Evolutionary conservation across 92 coral and sea anemone genomes (phyloP), one percentile per base, ranked within the genome.

Genomic region (Bergia puertoricense): DNA sequence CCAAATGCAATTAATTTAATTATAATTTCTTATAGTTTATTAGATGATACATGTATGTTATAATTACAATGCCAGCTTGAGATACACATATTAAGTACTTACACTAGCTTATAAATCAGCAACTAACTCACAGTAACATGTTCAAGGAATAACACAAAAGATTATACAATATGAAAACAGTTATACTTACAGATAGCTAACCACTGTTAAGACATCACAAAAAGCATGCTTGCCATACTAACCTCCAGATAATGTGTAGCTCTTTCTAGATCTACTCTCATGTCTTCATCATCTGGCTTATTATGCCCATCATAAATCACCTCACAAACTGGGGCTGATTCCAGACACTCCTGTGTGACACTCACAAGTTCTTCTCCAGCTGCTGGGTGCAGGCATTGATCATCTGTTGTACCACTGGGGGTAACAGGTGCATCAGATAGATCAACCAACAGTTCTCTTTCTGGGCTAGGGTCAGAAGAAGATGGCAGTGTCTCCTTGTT

Each of bases 181-280:
- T 30, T 30, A 30, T 30, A 30, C 30, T 30, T 30, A 30, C 30
- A 11, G 3, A 44, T n/a, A 5, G 45, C 87, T 66, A n/a, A 84
- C 87, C 66, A 45, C 74, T 84, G 79, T 84, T 36, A 84, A 74
- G 66, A 84, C 87, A 30, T 84, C 79, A 71, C 87, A 67, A 71
- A 84, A 84, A 48, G 87, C 87, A 30, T 82, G 30, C 86, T 84
- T 48, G 30, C 74, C 87, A 84, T 84, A 68, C 78, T 71, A 46
- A 48, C 39, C 22, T 84, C 62, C 79, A 84, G 48, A 50, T 62
- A 66, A 6, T 39, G 39, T 18, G n/a, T 4, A 22, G 44, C 51
- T 16, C 22, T 51, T 41, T 22, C 46, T 37, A 2, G 30, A 30
- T 30, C 30, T 39, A 38, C 73, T 13, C 76, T 82, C 77, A 20